Evolutionary conservation across 2,113 vertebrate genomes (phyloP).

Genomic region (Delphinus delphis): DNA sequence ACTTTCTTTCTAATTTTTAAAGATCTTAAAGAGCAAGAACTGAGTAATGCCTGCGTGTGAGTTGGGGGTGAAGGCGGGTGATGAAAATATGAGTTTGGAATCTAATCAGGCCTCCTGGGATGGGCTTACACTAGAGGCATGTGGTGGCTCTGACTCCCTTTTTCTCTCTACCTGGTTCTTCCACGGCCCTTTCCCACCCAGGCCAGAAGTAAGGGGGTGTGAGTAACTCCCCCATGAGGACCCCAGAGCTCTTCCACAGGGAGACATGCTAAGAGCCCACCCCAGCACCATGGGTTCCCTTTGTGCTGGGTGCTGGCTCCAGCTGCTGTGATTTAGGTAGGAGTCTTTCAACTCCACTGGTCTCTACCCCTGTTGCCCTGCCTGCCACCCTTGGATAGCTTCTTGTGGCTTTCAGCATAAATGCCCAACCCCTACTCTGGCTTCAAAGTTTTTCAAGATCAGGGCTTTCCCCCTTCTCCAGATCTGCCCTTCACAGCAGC

Average conservation of each 20-base stretch:
- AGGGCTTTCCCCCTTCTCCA: neutral
- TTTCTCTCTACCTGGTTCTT: neutral
- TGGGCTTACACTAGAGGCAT: neutral
- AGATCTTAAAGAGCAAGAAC: neutral
- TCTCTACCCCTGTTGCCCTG: neutral
- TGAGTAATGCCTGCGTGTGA: neutral
- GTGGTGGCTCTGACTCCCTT: neutral
- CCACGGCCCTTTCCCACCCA: neutral
- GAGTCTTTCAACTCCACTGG: fast-evolving
- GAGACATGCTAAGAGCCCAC: fast-evolving
- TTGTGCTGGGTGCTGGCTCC: neutral
- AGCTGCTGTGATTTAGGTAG: neutral
- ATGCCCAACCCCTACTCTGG: neutral
- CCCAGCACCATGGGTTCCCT: neutral
- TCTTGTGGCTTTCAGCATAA: neutral
- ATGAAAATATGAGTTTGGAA: neutral
- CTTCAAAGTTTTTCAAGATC: neutral
- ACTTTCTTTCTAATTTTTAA: slow-evolving; percentile 24
- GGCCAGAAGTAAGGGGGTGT: neutral
- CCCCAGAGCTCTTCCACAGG: neutral
- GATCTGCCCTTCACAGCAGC: neutral
- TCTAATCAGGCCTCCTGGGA: neutral
- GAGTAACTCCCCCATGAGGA: neutral
- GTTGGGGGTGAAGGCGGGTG: neutral
- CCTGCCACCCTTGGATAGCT: neutral